Conservation (phyloP, 1,140 invertebrate species). For the Drosophila parabipectinata region DNA sequence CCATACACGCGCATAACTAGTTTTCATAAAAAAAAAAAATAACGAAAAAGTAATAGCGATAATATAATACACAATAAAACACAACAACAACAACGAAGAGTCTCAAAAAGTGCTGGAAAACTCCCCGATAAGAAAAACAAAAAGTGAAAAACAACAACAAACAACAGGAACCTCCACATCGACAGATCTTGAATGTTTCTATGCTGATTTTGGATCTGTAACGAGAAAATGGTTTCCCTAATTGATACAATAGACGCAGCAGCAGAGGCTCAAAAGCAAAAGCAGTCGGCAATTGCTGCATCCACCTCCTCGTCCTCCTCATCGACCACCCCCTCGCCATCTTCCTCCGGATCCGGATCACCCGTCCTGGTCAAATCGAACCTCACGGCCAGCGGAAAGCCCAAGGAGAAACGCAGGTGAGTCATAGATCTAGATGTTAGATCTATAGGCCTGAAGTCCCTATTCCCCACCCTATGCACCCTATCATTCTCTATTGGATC, state of each 20-base stretch:
- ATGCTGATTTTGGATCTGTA: constrained; percentile 58
- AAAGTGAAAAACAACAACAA: constrained; percentile 27
- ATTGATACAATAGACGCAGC: constrained; percentile 74
- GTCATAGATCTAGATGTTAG: constrained; percentile 11
- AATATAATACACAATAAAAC: constrained; percentile 20
- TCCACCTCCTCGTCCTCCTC: constrained; percentile 16
- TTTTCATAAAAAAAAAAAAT: constrained; percentile 47
- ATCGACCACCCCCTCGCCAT: constrained; percentile 1
- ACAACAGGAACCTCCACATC: constrained; percentile 45
- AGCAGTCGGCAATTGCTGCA: constrained; percentile 40
- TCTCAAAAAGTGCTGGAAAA: constrained; percentile 56
- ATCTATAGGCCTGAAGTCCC: not conserved
- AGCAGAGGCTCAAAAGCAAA: constrained; percentile 64
- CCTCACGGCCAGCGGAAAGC: constrained; percentile 75
- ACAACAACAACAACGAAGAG: constrained; percentile 46
- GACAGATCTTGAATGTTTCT: constrained; percentile 63
- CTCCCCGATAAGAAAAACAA: constrained; percentile 37
- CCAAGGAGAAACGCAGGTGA: constrained; percentile 82
- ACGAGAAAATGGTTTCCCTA: constrained; percentile 78
- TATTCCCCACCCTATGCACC: not conserved
- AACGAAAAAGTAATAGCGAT: constrained; percentile 40
- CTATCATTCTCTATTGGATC: constrained; percentile 31
- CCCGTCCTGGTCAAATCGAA: constrained; percentile 19
- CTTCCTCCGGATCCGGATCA: constrained; percentile 1
- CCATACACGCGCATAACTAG: constrained; percentile 36